phyloP scores from a whole-genome alignment of 2,888 invertebrate species.

The Disparrhopalites patrizii region DNA sequence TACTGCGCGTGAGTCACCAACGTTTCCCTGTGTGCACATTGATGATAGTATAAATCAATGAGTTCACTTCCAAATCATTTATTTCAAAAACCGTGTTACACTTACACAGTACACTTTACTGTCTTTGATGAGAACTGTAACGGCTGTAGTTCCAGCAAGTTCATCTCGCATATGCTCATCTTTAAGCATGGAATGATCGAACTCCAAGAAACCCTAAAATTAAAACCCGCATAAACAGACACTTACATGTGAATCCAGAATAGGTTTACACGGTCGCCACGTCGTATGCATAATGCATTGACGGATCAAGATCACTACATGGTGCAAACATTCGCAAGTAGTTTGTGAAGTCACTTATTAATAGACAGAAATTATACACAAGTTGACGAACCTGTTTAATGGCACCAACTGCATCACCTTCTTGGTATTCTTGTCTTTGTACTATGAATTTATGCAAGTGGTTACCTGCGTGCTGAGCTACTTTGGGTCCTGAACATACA shows the following conservation, averaged over 20 bases:
- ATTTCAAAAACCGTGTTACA: slow-evolving; percentile 32
- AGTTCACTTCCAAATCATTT: too few relatives aligned
- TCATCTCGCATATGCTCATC: slow-evolving; percentile 86
- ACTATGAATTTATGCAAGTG: slow-evolving; percentile 90
- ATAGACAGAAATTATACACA: neutral
- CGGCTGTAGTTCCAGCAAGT: slow-evolving; percentile 91
- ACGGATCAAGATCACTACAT: too few relatives aligned
- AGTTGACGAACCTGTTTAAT: slow-evolving; percentile 64
- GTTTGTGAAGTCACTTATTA: too few relatives aligned
- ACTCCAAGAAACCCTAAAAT: slow-evolving; percentile 74
- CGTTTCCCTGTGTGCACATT: slow-evolving; percentile 67
- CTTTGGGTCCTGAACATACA: slow-evolving; percentile 66
- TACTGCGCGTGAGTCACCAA: slow-evolving; percentile 93
- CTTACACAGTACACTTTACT: slow-evolving; percentile 78
- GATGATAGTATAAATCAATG: too few relatives aligned
- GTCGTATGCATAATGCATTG: too few relatives aligned
- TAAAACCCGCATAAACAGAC: neutral
- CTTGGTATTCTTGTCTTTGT: slow-evolving; percentile 73
- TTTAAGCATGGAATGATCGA: slow-evolving; percentile 88
- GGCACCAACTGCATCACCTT: slow-evolving; percentile 78
- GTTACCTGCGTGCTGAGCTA: slow-evolving; percentile 91
- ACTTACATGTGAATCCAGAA: neutral
- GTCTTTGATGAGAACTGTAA: slow-evolving; percentile 78
- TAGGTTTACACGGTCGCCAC: neutral
- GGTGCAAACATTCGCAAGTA: too few relatives aligned